These are phyloP conservation scores for Nannoperca australis DNA, from an alignment of 2,797 vertebrate genomes.

Conservation along the genomic window DNA sequence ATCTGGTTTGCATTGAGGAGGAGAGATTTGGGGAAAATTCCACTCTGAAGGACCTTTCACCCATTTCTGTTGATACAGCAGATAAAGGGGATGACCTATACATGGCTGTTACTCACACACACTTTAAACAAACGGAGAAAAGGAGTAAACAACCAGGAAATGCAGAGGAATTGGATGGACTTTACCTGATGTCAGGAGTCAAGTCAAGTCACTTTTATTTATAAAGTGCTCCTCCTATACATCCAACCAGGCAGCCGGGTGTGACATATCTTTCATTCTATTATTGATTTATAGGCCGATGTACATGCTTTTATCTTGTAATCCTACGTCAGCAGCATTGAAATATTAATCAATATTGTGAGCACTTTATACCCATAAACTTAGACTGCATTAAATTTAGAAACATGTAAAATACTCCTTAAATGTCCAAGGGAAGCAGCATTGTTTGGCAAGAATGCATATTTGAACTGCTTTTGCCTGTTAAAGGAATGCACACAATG, in stretches of 20 bases:
- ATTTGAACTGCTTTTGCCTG: constrained; percentile 30
- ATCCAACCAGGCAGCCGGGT: background rate
- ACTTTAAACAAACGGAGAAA: constrained; percentile 34
- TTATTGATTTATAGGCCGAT: background rate
- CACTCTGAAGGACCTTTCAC: constrained; percentile 84
- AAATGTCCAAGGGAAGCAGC: background rate
- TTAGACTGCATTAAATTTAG: constrained; percentile 12
- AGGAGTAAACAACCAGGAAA: constrained; percentile 32
- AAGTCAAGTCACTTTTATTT: too few relatives aligned
- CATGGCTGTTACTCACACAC: background rate
- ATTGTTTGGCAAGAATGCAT: constrained; percentile 32
- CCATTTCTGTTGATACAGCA: constrained; percentile 81
- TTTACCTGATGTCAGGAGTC: constrained; percentile 21
- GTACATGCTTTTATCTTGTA: background rate
- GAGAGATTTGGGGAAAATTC: constrained; percentile 80
- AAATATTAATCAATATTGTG: background rate
- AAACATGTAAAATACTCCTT: constrained; percentile 32
- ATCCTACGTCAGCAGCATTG: background rate
- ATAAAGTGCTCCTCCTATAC: background rate
- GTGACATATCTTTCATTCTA: background rate
- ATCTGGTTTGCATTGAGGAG: constrained; percentile 84
- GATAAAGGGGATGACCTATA: constrained; percentile 50
- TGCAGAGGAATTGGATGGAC: constrained; percentile 1
- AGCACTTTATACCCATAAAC: background rate
- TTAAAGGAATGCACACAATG: constrained; percentile 62